These are phyloP conservation scores for Listrodromus nycthemerus DNA, from an alignment of 2,888 invertebrate genomes.

Conservation along the genomic window DNA sequence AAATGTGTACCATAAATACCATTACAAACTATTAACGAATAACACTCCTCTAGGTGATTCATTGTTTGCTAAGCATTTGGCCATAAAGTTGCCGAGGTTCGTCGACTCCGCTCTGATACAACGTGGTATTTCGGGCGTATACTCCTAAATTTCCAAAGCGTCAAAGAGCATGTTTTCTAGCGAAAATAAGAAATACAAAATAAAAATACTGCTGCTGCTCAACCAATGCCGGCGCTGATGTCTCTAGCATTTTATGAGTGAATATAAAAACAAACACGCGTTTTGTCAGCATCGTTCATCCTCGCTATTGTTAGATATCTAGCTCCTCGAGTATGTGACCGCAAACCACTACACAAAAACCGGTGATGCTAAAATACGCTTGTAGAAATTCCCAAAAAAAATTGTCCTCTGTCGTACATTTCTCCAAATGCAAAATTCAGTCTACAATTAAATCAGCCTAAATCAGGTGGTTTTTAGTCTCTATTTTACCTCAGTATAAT, in stretches of 20 bases:
- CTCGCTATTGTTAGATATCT: slow-evolving; percentile 44
- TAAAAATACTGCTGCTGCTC: background rate
- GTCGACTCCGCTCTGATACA: slow-evolving; percentile 36
- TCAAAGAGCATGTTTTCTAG: slow-evolving; percentile 5
- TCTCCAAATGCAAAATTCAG: background rate
- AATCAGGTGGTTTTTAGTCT: background rate
- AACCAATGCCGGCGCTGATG: background rate
- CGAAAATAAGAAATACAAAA: background rate
- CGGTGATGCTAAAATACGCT: background rate
- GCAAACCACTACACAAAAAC: background rate
- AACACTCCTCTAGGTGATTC: slow-evolving; percentile 6
- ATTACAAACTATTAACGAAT: background rate
- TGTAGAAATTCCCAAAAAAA: background rate
- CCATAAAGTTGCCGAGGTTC: slow-evolving; percentile 38
- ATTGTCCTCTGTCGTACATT: background rate
- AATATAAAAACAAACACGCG: slow-evolving; percentile 30
- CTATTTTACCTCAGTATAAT: background rate
- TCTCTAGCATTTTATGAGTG: background rate
- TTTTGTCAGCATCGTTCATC: slow-evolving; percentile 21
- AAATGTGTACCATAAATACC: too few species aligned
- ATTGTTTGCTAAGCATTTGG: slow-evolving; percentile 23
- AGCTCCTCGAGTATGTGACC: slow-evolving; percentile 9
- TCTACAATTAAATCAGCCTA: background rate
- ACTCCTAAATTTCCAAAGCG: slow-evolving; percentile 16
- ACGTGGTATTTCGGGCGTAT: slow-evolving; percentile 32